These are phyloP conservation scores for Ardeotis arabs DNA, from an alignment of 2,113 vertebrate species.

Conservation along the genomic window DNA sequence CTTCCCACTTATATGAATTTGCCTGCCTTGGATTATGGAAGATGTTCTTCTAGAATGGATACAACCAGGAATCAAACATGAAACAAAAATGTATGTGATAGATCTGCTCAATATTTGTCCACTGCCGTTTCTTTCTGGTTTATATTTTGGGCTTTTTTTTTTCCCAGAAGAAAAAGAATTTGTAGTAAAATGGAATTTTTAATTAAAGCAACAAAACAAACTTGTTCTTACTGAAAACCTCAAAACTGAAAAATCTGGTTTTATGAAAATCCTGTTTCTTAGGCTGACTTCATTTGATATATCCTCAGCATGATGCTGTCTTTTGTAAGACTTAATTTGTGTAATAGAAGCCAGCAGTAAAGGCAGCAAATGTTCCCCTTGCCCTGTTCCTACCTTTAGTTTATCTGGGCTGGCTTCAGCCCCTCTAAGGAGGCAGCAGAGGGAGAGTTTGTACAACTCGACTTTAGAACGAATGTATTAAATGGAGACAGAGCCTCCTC, in stretches of 20 bases:
- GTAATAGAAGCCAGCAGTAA: slow-evolving; percentile 42
- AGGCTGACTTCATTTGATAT: slow-evolving; percentile 30
- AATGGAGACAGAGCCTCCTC: background rate
- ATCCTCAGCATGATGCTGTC: slow-evolving; percentile 43
- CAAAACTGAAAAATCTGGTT: background rate
- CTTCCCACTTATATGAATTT: background rate
- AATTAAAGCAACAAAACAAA: slow-evolving; percentile 35
- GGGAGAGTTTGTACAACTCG: slow-evolving; percentile 4
- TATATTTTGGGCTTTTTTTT: background rate
- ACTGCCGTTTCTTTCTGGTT: background rate
- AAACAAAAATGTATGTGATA: background rate
- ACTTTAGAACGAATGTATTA: slow-evolving; percentile 2
- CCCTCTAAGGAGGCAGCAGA: slow-evolving; percentile 39
- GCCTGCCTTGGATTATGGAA: background rate
- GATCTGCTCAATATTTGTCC: background rate
- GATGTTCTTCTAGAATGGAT: background rate
- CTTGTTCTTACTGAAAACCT: slow-evolving; percentile 9
- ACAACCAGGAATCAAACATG: background rate
- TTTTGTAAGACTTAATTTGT: slow-evolving; percentile 51
- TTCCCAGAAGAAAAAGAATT: background rate
- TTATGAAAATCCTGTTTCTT: slow-evolving; percentile 19
- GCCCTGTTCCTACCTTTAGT: background rate
- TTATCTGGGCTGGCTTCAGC: slow-evolving; percentile 49
- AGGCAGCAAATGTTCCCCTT: slow-evolving; percentile 37
- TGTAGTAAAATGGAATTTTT: slow-evolving; percentile 3